Base-by-base conservation (phyloP, 2,113 vertebrate species). In the Amazona vittata region DNA sequence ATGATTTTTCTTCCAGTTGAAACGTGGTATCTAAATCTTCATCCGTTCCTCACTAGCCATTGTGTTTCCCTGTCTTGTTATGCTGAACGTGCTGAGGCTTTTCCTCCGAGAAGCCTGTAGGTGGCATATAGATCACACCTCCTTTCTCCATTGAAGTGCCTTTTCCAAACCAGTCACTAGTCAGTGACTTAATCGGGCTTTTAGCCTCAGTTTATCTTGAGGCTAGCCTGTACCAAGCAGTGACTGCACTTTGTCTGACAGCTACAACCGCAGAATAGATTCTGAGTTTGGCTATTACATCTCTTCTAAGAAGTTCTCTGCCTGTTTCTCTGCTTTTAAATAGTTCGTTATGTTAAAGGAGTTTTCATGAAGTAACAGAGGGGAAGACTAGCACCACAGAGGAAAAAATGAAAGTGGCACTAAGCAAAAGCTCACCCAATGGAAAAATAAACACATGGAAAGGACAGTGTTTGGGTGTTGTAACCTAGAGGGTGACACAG, bases 51-150 rank as follows among this genome's bases (percentile, higher is more conserved):
- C 43, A 46, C 10, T 29, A 60, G 50, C 50, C 4, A 0, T 12
- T 37, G 20, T 28, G 17, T 76, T 92, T 69, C 24, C 37, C 9
- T 37, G 19, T 46, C 64, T 67, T 24, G 15, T 64, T 46, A 13
- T 7, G 5, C 64, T 77, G 60, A 68, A n/a, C 15, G 3, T 8
- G 4, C 13, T 60, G 60, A 35, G 26, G 31, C 65, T 82, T 89
- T 95, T 64, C 62, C 35, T 49, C 12, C 1, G 3, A n/a, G 22
- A 86, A 79, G 57, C 96, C 94, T 92, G 69, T 43, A 96, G 94
- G 91, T 96, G 94, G 94, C 83, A 62, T 73, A 78, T 52, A 62
- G n/a, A 82, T 53, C 0, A 0, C 19, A 15, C 39, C 21, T 69
- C 12, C 28, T 73, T 82, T 71, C 41, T 49, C 33, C 5, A 0